Evolutionary conservation across 1,140 invertebrate genomes (phyloP).

Genomic region (Lepidurus apus): DNA sequence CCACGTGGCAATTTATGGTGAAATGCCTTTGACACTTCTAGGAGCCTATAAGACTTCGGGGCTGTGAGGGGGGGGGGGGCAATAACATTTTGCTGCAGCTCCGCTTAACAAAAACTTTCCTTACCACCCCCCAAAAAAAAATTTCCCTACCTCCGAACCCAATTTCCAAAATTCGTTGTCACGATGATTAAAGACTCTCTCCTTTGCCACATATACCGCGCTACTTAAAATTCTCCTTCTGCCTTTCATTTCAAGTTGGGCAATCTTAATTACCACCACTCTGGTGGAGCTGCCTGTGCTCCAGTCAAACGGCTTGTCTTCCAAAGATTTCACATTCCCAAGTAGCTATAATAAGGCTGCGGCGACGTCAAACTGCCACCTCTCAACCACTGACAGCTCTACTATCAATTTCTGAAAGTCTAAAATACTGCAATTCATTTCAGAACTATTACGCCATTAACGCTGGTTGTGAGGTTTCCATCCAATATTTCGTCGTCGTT

Average conservation of each 20-base stretch:
- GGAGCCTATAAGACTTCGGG: neutral
- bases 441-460: neutral
- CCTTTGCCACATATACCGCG: neutral
- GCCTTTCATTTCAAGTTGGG: neutral
- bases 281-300: neutral
- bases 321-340: neutral
- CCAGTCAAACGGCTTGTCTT: constrained; percentile 7
- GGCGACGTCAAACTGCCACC: neutral
- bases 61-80: neutral
- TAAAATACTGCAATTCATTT: neutral
- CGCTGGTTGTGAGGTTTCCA: neutral
- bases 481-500: neutral
- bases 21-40: constrained; percentile 4
- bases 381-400: neutral
- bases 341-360: constrained; percentile 6
- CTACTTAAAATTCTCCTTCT: constrained; percentile 14
- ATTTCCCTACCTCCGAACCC: neutral
- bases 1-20: neutral
- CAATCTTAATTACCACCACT: constrained; percentile 19
- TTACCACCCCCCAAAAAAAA: neutral
- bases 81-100: neutral
- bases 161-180: constrained; percentile 19
- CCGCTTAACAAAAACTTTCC: neutral
- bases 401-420: neutral
- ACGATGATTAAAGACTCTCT: constrained; percentile 9